Evolutionary conservation across 2,113 vertebrate species (phyloP).

Genomic region (Hippocampus barbouri): DNA sequence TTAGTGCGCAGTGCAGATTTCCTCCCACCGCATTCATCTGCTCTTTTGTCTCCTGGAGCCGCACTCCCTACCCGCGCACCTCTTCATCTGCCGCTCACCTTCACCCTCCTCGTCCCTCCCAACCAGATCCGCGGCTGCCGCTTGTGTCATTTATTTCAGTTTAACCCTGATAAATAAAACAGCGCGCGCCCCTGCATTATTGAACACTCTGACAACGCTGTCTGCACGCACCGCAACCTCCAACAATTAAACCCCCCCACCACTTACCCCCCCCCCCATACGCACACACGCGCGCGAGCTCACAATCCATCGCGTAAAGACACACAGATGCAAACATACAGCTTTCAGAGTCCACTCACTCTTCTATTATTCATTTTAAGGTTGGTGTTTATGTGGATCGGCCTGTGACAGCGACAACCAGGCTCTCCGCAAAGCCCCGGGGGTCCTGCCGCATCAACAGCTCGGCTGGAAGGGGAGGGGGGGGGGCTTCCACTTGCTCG

Average conservation of each 20-base stretch:
- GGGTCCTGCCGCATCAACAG: constrained; percentile 49
- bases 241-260: constrained; percentile 34
- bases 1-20: constrained; percentile 52
- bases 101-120: not conserved
- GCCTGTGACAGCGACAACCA: constrained; percentile 34
- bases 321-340: constrained; percentile 14
- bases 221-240: constrained; percentile 36
- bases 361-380: constrained; percentile 65
- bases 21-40: constrained; percentile 43
- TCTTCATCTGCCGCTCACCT: constrained; percentile 23
- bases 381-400: constrained; percentile 52
- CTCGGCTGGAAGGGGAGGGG: constrained; percentile 29
- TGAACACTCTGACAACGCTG: constrained; percentile 52
- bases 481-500: constrained; percentile 17
- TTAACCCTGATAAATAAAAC: constrained; percentile 76
- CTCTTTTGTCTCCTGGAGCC: constrained; percentile 30
- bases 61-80: constrained; percentile 25
- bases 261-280: too few species aligned
- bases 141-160: constrained; percentile 65
- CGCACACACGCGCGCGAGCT: constrained; percentile 9
- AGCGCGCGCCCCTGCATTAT: constrained; percentile 61
- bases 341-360: constrained; percentile 25
- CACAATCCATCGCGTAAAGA: constrained; percentile 8
- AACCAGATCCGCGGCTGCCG: constrained; percentile 27
- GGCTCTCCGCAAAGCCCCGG: constrained; percentile 40